phyloP scores from a whole-genome alignment of 2,797 vertebrate genomes.

The Epinephelus awoara region DNA sequence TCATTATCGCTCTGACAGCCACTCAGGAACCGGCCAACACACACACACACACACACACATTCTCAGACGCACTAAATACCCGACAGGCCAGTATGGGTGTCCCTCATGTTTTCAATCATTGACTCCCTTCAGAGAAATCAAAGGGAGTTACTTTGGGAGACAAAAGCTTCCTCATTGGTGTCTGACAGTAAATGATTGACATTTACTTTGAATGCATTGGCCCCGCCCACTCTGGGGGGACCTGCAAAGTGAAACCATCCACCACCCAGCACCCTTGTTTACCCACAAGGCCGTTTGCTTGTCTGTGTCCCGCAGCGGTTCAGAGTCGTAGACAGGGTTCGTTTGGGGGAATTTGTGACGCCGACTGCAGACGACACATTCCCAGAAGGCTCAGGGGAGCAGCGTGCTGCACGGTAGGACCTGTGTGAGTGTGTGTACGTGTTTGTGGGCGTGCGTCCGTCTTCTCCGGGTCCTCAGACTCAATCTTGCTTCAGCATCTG shows the following conservation, averaged over 20 bases:
- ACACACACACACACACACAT: slow-evolving; percentile 38
- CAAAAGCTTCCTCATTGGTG: slow-evolving; percentile 78
- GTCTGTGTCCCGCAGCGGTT: slow-evolving; percentile 38
- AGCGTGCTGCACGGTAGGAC: slow-evolving; percentile 67
- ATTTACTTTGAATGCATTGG: slow-evolving; percentile 54
- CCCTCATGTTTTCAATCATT: slow-evolving; percentile 79
- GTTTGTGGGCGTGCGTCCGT: not conserved
- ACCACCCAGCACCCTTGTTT: slow-evolving; percentile 60
- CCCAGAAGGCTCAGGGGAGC: slow-evolving; percentile 24
- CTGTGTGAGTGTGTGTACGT: slow-evolving; percentile 1
- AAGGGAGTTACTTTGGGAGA: slow-evolving; percentile 64
- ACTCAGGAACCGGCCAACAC: slow-evolving; percentile 23
- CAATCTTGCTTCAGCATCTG: slow-evolving; percentile 51
- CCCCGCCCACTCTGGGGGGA: slow-evolving; percentile 64
- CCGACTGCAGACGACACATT: not conserved
- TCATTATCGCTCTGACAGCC: slow-evolving; percentile 75
- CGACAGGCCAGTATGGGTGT: slow-evolving; percentile 40
- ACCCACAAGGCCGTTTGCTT: slow-evolving; percentile 65
- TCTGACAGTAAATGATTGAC: slow-evolving; percentile 86
- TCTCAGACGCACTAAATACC: slow-evolving; percentile 20
- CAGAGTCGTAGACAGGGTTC: slow-evolving; percentile 25
- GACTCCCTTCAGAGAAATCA: slow-evolving; percentile 73
- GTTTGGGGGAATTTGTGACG: slow-evolving; percentile 21
- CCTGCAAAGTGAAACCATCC: slow-evolving; percentile 70
- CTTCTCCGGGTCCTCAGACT: slow-evolving; percentile 49